These are phyloP conservation scores for Campoplex nolae DNA, from an alignment of 2,888 invertebrate genomes.

Conservation along the genomic window DNA sequence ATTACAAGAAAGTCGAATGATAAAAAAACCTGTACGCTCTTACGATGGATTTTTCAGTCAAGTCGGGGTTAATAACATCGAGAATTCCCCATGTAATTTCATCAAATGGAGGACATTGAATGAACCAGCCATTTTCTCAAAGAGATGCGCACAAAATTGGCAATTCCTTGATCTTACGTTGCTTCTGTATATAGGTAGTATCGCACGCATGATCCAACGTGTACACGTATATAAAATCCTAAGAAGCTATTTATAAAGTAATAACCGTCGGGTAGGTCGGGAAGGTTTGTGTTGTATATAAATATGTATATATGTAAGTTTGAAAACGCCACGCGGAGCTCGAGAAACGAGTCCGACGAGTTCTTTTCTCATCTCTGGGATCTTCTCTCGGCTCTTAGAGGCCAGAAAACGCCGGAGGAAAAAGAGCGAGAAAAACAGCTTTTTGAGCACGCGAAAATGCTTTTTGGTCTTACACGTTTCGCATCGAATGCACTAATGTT, in stretches of 20 bases:
- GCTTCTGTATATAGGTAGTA: slow-evolving; percentile 27
- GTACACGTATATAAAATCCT: slow-evolving; percentile 57
- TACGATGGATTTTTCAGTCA: not conserved
- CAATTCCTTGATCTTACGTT: slow-evolving; percentile 21
- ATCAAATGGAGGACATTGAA: slow-evolving; percentile 23
- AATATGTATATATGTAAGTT: slow-evolving; percentile 35
- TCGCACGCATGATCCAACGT: slow-evolving; percentile 42
- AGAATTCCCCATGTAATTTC: slow-evolving; percentile 21
- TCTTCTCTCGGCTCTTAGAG: slow-evolving; percentile 20
- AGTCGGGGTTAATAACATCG: not conserved
- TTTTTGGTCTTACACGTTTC: slow-evolving; percentile 18
- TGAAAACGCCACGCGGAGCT: slow-evolving; percentile 53
- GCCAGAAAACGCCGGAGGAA: slow-evolving; percentile 26
- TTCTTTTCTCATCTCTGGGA: slow-evolving; percentile 56
- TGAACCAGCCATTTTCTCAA: slow-evolving; percentile 33
- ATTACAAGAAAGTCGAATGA: not conserved
- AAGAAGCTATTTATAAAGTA: slow-evolving; percentile 72
- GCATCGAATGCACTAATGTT: slow-evolving; percentile 29
- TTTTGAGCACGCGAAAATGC: slow-evolving; percentile 48
- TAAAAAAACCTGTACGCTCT: not conserved
- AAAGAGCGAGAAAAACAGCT: slow-evolving; percentile 11
- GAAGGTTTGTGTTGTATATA: slow-evolving; percentile 50
- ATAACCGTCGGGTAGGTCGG: slow-evolving; percentile 69
- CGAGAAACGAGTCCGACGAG: slow-evolving; percentile 69
- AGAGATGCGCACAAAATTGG: slow-evolving; percentile 42